Evolutionary conservation across 2,113 vertebrate species (phyloP).

Genomic region (Rhabdornis inornatus): DNA sequence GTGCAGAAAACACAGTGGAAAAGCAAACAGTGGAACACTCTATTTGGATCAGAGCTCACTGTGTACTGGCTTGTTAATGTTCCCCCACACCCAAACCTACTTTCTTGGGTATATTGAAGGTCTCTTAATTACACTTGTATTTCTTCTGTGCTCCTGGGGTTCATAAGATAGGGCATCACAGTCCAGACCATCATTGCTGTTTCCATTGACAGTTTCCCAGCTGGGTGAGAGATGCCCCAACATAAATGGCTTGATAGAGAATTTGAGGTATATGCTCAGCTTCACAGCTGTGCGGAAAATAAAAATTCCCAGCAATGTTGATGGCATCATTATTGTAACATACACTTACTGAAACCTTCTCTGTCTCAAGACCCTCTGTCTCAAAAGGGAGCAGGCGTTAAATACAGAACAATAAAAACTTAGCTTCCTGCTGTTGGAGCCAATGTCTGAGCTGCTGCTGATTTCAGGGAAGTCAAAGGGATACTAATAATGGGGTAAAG

Average conservation of each 20-base stretch:
- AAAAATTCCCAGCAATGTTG: neutral
- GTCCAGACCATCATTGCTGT: neutral
- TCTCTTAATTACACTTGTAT: neutral
- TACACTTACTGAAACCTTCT: neutral
- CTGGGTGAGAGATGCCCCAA: neutral
- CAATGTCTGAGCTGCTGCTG: neutral
- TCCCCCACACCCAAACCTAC: neutral
- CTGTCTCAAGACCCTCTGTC: neutral
- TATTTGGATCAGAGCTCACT: neutral
- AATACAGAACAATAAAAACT: neutral
- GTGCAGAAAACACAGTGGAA: slow-evolving; percentile 61
- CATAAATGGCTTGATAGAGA: neutral
- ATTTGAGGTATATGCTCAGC: neutral
- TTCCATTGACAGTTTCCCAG: neutral
- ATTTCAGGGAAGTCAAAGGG: neutral
- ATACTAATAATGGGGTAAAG: neutral
- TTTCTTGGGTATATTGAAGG: neutral
- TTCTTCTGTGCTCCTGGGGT: neutral
- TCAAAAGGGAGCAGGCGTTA: neutral
- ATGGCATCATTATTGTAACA: neutral
- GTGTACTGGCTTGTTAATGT: neutral
- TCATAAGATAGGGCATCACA: neutral
- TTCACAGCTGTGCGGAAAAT: neutral
- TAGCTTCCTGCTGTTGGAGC: neutral
- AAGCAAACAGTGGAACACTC: slow-evolving; percentile 13